Conservation (phyloP, 2,113 vertebrate genomes). For the Acrocephalus kingi region DNA sequence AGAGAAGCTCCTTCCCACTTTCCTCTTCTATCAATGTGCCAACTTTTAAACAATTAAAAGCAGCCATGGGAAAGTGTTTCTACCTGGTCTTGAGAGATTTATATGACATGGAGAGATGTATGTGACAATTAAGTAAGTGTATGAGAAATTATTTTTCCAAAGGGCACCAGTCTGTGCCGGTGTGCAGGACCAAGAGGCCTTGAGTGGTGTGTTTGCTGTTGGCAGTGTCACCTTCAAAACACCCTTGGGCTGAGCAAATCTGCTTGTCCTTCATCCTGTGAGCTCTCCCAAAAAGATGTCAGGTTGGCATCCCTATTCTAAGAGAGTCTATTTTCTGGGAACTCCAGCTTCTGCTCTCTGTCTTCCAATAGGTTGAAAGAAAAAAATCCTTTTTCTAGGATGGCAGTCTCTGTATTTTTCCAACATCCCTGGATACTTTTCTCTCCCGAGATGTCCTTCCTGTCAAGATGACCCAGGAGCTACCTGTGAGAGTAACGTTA, state of each 20-base stretch:
- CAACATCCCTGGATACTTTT: background rate
- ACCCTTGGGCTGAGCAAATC: background rate
- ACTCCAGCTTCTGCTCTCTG: background rate
- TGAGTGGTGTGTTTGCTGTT: fast-evolving
- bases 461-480: fast-evolving
- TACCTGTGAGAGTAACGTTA: fast-evolving
- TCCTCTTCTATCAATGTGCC: background rate
- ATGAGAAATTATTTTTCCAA: background rate
- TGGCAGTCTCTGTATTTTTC: background rate
- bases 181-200: background rate
- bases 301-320: background rate
- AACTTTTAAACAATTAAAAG: background rate
- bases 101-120: too few relatives aligned
- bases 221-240: fast-evolving
- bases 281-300: background rate
- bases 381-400: background rate
- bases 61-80: background rate
- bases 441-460: too few relatives aligned
- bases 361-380: background rate
- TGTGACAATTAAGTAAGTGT: background rate
- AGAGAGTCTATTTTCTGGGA: background rate
- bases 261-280: background rate
- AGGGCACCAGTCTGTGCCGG: background rate
- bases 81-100: background rate
- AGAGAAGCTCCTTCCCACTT: background rate